Conservation (phyloP, 2,888 invertebrate species). For the Athetis lepigone region DNA sequence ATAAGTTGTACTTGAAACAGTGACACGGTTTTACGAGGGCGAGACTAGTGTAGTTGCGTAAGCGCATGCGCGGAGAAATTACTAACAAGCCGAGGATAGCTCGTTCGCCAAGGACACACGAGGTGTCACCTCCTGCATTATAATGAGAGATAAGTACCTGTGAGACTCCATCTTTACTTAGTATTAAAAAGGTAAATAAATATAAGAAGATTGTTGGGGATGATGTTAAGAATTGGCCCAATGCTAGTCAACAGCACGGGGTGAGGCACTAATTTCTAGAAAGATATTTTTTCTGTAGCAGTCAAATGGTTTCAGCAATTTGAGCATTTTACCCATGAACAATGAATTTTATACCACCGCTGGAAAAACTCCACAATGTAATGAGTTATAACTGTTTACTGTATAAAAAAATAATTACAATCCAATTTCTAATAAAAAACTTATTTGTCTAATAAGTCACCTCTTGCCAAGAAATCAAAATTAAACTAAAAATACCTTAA, state of each 20-base stretch:
- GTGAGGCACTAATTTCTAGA: too few relatives aligned
- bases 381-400: too few relatives aligned
- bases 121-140: constrained; percentile 73
- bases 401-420: too few relatives aligned
- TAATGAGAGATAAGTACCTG: constrained; percentile 67
- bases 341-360: too few relatives aligned
- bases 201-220: neutral
- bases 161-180: constrained; percentile 1
- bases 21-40: constrained; percentile 85
- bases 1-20: constrained; percentile 86
- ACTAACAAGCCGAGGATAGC: constrained; percentile 82
- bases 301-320: too few relatives aligned
- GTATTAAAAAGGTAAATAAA: neutral
- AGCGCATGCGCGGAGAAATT: constrained; percentile 82
- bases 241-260: too few relatives aligned
- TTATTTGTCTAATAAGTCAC: neutral
- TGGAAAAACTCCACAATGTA: too few relatives aligned
- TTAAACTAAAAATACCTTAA: constrained; percentile 78
- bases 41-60: constrained; percentile 83
- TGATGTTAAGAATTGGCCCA: too few relatives aligned
- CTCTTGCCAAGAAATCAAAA: neutral
- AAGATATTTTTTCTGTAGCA: too few relatives aligned
- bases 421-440: too few relatives aligned
- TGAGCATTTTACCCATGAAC: too few relatives aligned
- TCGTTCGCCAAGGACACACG: constrained; percentile 81